These are phyloP conservation scores for Uropetala carovei DNA, from an alignment of 2,888 invertebrate genomes.

Conservation along the genomic window DNA sequence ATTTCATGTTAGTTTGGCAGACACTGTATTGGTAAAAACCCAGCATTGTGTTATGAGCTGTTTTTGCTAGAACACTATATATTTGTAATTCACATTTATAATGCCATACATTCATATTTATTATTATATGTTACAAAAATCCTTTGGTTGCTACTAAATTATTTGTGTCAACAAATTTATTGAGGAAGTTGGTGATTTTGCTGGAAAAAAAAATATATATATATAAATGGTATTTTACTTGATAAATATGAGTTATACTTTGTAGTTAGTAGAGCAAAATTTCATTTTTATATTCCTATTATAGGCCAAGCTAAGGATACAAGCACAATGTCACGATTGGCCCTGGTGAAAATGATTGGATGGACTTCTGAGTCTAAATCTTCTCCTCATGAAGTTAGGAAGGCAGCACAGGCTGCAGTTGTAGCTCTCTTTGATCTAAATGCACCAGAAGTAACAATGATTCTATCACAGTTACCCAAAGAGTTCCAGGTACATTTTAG, in stretches of 20 bases:
- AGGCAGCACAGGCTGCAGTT: constrained; percentile 81
- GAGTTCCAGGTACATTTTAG: constrained; percentile 77
- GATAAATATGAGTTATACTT: not conserved
- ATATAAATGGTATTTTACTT: not conserved
- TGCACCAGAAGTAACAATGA: constrained; percentile 90
- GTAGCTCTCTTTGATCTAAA: constrained; percentile 94
- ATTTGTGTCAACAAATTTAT: no score
- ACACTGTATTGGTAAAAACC: no score
- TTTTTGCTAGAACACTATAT: not conserved
- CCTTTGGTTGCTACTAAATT: not conserved
- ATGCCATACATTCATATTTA: not conserved
- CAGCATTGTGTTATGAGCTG: no score
- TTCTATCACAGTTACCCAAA: constrained; percentile 84
- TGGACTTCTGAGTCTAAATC: constrained; percentile 84
- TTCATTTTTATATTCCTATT: not conserved
- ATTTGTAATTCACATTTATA: not conserved
- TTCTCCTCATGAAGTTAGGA: constrained; percentile 81
- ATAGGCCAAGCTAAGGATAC: constrained; percentile 57
- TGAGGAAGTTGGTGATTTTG: not conserved
- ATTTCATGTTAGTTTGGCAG: no score
- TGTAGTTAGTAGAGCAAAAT: not conserved
- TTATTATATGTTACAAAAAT: not conserved
- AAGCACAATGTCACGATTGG: constrained; percentile 71
- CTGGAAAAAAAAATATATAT: no score
- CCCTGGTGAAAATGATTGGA: constrained; percentile 84